Evolutionary conservation across 2,113 vertebrate genomes (phyloP).

Genomic region (Callorhinus ursinus): DNA sequence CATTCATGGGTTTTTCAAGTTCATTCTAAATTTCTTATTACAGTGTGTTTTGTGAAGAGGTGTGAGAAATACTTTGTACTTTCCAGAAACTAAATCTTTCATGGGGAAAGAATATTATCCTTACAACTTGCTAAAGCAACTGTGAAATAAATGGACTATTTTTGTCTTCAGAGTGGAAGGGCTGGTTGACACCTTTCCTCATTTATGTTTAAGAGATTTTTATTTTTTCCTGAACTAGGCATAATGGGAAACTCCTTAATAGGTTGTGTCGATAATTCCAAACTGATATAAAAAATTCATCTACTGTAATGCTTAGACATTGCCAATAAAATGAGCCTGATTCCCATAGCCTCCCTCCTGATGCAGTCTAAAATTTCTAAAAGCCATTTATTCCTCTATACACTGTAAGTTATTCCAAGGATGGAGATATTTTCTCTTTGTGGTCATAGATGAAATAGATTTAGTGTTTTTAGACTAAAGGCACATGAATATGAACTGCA

Average conservation of each 20-base stretch:
- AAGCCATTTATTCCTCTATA: constrained; percentile 54
- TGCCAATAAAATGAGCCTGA: constrained; percentile 43
- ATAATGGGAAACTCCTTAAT: neutral
- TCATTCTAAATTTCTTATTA: constrained; percentile 50
- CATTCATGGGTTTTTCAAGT: neutral
- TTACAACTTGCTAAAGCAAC: constrained; percentile 58
- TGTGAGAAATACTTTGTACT: constrained; percentile 55
- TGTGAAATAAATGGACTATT: constrained; percentile 19
- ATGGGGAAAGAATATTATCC: neutral
- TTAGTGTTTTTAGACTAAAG: neutral
- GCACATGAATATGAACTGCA: neutral
- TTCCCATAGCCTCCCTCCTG: constrained; percentile 57
- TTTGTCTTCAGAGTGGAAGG: neutral
- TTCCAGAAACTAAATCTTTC: constrained; percentile 12
- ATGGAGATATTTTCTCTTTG: neutral
- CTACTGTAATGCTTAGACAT: constrained; percentile 68
- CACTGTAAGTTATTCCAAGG: constrained; percentile 8
- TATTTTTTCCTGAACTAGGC: neutral
- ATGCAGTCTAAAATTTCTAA: constrained; percentile 43
- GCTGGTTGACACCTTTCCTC: neutral
- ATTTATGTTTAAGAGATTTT: neutral
- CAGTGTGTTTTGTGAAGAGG: constrained; percentile 37
- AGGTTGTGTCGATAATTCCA: constrained; percentile 46
- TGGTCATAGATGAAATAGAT: neutral
- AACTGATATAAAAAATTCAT: constrained; percentile 64